These are phyloP conservation scores for Odontothrips loti DNA, from an alignment of 2,888 invertebrate genomes.

Conservation along the genomic window DNA sequence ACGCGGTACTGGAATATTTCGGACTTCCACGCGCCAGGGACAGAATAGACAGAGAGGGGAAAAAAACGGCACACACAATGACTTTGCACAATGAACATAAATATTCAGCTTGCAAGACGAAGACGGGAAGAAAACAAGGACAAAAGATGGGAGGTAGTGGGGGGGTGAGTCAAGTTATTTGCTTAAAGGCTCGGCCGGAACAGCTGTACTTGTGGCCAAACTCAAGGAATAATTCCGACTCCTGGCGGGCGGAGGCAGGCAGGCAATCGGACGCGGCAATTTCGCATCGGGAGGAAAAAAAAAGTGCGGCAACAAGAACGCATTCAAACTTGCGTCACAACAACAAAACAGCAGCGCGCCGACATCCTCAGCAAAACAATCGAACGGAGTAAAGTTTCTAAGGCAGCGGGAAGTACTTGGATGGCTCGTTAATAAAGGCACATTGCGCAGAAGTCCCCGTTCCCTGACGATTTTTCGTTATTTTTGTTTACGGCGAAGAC, in stretches of 20 bases:
- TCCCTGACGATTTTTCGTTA: too few relatives aligned
- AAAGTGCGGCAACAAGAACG: neutral
- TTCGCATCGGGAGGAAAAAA: neutral
- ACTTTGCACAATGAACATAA: conserved; percentile 23
- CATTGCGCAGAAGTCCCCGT: too few relatives aligned
- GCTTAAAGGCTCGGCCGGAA: conserved; percentile 3
- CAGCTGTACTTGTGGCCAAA: conserved; percentile 22
- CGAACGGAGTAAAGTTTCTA: too few relatives aligned
- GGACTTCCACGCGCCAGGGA: neutral
- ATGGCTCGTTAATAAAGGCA: too few relatives aligned
- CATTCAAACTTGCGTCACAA: too few relatives aligned
- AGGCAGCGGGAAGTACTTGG: too few relatives aligned
- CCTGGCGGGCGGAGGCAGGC: neutral
- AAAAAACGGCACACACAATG: too few relatives aligned
- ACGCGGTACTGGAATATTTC: neutral
- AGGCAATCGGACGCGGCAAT: neutral
- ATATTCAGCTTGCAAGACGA: conserved; percentile 17
- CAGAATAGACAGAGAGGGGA: neutral
- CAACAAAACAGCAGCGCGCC: too few relatives aligned
- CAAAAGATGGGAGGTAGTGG: neutral
- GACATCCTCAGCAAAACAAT: too few relatives aligned
- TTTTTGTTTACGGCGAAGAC: too few relatives aligned
- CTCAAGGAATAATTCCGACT: conserved; percentile 4
- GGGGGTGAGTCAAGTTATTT: neutral
- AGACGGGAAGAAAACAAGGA: conserved; percentile 16